Evolutionary conservation across 1,140 invertebrate genomes (phyloP).

Genomic region (Aporrectodea caliginosa): DNA sequence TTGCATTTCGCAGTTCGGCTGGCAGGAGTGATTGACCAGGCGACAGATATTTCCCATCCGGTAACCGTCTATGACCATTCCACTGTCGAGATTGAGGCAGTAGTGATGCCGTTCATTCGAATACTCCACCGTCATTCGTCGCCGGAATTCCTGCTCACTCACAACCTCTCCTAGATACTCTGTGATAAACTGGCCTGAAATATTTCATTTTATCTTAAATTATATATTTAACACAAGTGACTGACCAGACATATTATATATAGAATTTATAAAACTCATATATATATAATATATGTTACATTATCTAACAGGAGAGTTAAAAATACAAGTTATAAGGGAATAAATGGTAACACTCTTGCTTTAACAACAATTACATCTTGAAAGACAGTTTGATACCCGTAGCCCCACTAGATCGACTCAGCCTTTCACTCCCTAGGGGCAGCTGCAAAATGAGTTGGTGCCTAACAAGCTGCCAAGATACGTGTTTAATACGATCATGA

Average conservation of each 20-base stretch:
- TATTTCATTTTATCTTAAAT: neutral
- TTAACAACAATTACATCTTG: too few species aligned
- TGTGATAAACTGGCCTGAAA: conserved; percentile 78
- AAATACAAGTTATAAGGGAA: neutral
- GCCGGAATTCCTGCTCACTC: conserved; percentile 86
- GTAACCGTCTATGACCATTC: conserved; percentile 94
- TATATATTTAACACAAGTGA: neutral
- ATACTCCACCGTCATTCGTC: conserved; percentile 78
- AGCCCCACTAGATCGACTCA: too few species aligned
- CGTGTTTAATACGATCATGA: too few species aligned
- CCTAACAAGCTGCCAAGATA: too few species aligned
- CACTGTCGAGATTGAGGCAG: conserved; percentile 87
- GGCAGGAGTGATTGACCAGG: conserved; percentile 96
- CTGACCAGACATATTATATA: neutral
- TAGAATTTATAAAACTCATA: neutral
- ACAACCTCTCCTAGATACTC: conserved; percentile 97
- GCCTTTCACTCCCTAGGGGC: too few species aligned
- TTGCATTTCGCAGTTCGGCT: conserved; percentile 98
- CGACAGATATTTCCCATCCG: conserved; percentile 92
- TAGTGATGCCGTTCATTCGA: conserved; percentile 92
- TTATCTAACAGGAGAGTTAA: neutral
- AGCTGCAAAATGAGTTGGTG: too few species aligned
- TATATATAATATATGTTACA: neutral
- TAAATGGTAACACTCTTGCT: too few species aligned
- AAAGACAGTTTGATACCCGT: too few species aligned